phyloP scores from a whole-genome alignment of 2,888 invertebrate species.

The Eupithecia dodoneata region DNA sequence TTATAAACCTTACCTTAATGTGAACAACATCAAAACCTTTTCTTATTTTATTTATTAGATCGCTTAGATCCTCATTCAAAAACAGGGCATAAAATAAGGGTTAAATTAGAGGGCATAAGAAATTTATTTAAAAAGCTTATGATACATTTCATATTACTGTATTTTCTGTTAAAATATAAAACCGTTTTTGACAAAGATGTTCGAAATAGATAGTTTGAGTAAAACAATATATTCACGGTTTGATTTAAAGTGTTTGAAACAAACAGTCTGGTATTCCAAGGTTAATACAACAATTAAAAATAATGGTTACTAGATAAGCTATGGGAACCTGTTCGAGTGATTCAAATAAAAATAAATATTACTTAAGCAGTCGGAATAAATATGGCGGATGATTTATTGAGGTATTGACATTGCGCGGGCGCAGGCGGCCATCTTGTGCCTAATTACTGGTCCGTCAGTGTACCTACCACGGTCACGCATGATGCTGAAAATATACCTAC shows the following conservation, averaged over 20 bases:
- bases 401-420: constrained; percentile 77
- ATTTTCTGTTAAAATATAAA: background rate
- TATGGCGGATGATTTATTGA: constrained; percentile 79
- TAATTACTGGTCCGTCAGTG: constrained; percentile 77
- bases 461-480: constrained; percentile 77
- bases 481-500: constrained; percentile 30
- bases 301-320: constrained; percentile 40
- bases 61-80: background rate
- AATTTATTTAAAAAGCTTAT: background rate
- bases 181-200: background rate
- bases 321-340: constrained; percentile 50
- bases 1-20: too few species aligned
- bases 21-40: too few species aligned
- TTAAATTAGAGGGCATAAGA: background rate
- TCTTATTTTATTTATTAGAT: too few species aligned
- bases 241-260: constrained; percentile 25
- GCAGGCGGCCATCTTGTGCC: constrained; percentile 76
- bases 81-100: background rate
- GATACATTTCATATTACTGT: background rate
- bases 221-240: constrained; percentile 16
- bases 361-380: constrained; percentile 71
- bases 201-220: constrained; percentile 4
- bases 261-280: constrained; percentile 33
- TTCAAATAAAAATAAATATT: constrained; percentile 64
- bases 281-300: constrained; percentile 46